Conservation (phyloP, 2,888 invertebrate species). For the Pyrgus malvae region DNA sequence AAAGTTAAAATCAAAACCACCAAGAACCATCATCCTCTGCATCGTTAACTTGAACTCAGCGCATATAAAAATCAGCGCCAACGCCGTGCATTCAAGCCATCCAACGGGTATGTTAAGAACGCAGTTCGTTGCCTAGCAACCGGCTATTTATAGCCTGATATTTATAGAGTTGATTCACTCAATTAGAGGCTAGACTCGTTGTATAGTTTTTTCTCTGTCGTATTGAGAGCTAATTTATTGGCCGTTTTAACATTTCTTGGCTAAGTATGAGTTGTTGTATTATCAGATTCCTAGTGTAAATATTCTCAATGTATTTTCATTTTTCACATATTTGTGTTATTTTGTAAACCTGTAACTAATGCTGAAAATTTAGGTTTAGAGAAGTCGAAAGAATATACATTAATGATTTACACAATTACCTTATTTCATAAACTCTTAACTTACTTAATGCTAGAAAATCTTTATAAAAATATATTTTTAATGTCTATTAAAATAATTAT, state of each 20-base stretch:
- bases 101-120: neutral
- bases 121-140: slow-evolving; percentile 48
- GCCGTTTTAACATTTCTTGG: neutral
- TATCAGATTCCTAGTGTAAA: neutral
- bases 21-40: no score
- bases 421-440: no score
- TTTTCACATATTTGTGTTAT: no score
- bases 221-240: slow-evolving; percentile 3
- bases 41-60: neutral
- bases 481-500: no score
- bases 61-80: slow-evolving; percentile 2
- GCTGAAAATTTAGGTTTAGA: no score
- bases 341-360: no score
- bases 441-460: no score
- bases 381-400: no score
- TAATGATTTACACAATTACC: no score
- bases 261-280: neutral
- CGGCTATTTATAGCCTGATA: slow-evolving; percentile 53
- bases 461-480: no score
- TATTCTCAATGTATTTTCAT: neutral
- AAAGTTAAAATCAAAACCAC: no score
- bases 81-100: neutral
- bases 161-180: slow-evolving; percentile 60
- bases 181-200: slow-evolving; percentile 58
- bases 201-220: neutral